Evolutionary conservation across 2,113 vertebrate species (phyloP), one percentile per base, ranked within the genome.

Genomic region (Macquaria australasica): DNA sequence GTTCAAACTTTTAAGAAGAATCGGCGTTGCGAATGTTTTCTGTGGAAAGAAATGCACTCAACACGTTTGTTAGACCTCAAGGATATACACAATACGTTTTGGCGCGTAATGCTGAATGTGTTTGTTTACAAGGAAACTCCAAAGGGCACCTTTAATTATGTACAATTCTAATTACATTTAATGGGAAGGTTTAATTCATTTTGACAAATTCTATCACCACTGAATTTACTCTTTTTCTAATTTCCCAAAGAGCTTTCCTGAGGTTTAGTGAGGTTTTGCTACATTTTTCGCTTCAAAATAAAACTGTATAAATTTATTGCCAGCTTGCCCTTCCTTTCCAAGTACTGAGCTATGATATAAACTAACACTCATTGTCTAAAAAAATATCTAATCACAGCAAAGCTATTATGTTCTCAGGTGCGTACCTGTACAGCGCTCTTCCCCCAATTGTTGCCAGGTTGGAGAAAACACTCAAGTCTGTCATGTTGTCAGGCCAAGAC

Each of bases 401-500:
- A 50, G 31, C 10, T 28, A 92, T 96, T 94, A 95, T 96, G 31
- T 96, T 96, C 83, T 95, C 92, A 48, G 94, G 94, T 96, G 95
- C 69, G 28, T 95, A 99, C 98, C 98, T 99, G 87, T 99, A 99
- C 15, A 99, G 93, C 3, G 97, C 96, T 95, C 98, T 94, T 82
- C 98, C 98, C 23, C 98, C 98, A 0, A 99, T 99, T 48, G 97
- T 99, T 70, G 96, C 97, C 91, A 99, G 87, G 93, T 98, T 99
- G 82, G 98, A 98, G 92, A 99, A 99, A 43, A 99, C 98, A 89
- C 96, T 97, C 88, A 99, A 96, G 90, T 99, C 98, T 5, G 98
- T 98, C 96, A 99, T 98, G 85, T 99, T 99, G 93, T 97, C 97
- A 43, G 98, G 98, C 98, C 98, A 99, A 0, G 98, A 99, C 75